Percentiles rank a stretch among this genome's conserved stretches.
Evolutionary conservation across 2,797 vertebrate species (phyloP).

Genomic region (Bovichtus variegatus): DNA sequence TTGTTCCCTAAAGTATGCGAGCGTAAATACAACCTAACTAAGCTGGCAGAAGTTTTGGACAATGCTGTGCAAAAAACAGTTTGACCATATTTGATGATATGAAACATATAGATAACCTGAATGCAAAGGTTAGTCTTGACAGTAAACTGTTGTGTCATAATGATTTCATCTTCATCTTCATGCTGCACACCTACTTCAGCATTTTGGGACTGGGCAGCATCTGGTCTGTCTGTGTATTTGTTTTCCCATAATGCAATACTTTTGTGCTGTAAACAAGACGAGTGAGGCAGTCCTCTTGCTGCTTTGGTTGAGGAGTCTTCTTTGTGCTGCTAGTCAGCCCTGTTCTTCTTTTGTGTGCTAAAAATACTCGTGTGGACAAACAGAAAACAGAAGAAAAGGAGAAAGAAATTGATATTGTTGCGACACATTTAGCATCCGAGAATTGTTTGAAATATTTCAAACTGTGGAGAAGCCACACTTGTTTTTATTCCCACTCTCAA

Average conservation of each 20-base stretch:
- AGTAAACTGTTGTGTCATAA: slow-evolving; percentile 16
- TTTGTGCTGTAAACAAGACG: slow-evolving; percentile 51
- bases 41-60: slow-evolving; percentile 17
- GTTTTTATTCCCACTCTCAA: not conserved
- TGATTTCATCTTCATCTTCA: slow-evolving; percentile 11
- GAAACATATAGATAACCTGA: not conserved
- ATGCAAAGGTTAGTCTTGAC: slow-evolving; percentile 14
- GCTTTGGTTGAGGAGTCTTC: slow-evolving; percentile 31
- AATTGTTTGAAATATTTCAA: slow-evolving; percentile 31
- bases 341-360: slow-evolving; percentile 22
- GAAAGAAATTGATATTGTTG: slow-evolving; percentile 12
- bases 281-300: slow-evolving; percentile 31
- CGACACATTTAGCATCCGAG: slow-evolving; percentile 14
- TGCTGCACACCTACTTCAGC: slow-evolving; percentile 7
- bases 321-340: slow-evolving; percentile 34
- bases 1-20: slow-evolving; percentile 5
- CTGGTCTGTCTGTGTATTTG: slow-evolving; percentile 45
- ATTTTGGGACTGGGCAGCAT: slow-evolving; percentile 34
- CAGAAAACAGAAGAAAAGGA: slow-evolving; percentile 19
- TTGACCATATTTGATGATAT: not conserved
- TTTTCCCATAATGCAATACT: slow-evolving; percentile 54
- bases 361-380: slow-evolving; percentile 55
- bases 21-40: not conserved
- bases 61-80: not conserved
- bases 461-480: not conserved